Evolutionary conservation across 2,888 invertebrate genomes (phyloP).

Genomic region (Opisthograptis luteolata): DNA sequence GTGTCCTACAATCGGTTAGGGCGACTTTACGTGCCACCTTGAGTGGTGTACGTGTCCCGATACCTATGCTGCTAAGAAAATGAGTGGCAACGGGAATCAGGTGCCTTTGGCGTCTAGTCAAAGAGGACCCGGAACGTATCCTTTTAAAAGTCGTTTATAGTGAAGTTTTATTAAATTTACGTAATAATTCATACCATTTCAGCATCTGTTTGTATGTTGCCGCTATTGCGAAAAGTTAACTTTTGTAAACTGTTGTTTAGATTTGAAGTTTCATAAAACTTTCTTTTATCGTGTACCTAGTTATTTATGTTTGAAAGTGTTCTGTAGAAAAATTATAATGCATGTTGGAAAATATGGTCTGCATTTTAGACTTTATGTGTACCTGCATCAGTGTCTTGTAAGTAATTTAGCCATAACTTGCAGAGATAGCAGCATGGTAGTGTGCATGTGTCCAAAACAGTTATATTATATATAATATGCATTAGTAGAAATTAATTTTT

Average conservation of each 20-base stretch:
- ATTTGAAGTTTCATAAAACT: neutral
- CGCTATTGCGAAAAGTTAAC: conserved; percentile 66
- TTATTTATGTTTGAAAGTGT: too few relatives aligned
- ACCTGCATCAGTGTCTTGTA: neutral
- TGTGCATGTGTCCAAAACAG: too few relatives aligned
- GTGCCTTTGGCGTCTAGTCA: conserved; percentile 85
- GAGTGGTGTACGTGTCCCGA: conserved; percentile 85
- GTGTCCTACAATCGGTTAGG: conserved; percentile 83
- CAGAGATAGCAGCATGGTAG: neutral
- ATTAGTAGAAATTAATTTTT: neutral
- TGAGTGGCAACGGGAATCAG: conserved; percentile 88
- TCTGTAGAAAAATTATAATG: neutral
- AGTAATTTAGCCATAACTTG: neutral
- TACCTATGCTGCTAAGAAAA: conserved; percentile 85
- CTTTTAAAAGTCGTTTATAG: conserved; percentile 66
- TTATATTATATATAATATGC: too few relatives aligned
- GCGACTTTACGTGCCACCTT: conserved; percentile 85
- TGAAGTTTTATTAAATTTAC: conserved; percentile 68
- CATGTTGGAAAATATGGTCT: neutral
- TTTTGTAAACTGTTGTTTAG: neutral
- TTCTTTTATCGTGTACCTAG: neutral
- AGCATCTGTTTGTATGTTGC: conserved; percentile 61
- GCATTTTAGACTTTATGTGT: neutral
- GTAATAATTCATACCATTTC: conserved; percentile 75
- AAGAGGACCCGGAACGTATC: conserved; percentile 85